A percentile compares a stretch with the other conserved stretches of the same genome.
Conservation (phyloP, 2,888 invertebrate genomes). For the Parapristionchus giblindavisi region DNA sequence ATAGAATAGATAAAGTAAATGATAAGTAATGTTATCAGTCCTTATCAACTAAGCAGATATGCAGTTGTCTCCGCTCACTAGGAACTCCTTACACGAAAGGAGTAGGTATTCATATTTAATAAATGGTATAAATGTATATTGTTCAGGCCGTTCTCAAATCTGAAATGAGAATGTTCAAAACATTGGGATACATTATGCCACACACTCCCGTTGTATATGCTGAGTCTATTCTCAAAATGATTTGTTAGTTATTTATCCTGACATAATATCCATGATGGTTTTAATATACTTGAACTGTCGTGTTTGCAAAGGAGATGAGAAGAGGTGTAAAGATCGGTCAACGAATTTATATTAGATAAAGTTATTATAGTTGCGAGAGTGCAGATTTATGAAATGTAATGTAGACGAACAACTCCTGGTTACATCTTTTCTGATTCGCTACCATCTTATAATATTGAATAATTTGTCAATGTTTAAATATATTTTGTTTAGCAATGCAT, state of each 20-base stretch:
- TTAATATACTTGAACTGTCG: no score
- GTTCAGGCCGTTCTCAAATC: constrained; percentile 31
- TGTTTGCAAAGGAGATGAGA: no score
- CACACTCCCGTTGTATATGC: constrained; percentile 30
- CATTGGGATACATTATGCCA: constrained; percentile 5
- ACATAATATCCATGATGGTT: no score
- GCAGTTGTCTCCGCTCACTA: constrained; percentile 23
- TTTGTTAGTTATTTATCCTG: neutral
- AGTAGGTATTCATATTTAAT: neutral
- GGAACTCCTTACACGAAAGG: constrained; percentile 33
- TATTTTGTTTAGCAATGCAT: neutral
- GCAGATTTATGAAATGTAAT: no score
- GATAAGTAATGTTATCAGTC: constrained; percentile 16
- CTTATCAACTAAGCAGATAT: constrained; percentile 27
- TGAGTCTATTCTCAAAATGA: constrained; percentile 27
- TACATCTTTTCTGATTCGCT: no score
- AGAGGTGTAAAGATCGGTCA: no score
- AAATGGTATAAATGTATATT: neutral
- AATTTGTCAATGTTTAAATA: neutral
- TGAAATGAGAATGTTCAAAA: constrained; percentile 28
- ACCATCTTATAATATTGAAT: neutral
- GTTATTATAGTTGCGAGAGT: no score
- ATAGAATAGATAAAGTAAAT: neutral
- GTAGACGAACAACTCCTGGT: no score
- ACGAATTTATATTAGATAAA: no score